Evolutionary conservation across 2,888 invertebrate species (phyloP), one percentile per base, ranked within the genome.

Genomic region (Parelbella ahira): DNA sequence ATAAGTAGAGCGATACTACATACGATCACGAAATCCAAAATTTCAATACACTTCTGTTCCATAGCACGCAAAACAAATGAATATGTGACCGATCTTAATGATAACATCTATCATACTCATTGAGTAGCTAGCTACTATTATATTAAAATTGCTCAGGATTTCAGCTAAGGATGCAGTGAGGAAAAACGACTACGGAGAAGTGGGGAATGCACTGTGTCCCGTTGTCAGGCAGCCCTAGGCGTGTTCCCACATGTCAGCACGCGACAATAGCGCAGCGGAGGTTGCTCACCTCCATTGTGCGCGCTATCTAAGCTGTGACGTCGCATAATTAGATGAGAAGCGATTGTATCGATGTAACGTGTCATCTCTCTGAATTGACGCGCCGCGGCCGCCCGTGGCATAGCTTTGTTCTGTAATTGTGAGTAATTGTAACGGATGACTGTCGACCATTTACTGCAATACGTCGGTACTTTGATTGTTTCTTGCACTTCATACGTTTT

Each of bases 201-300:
- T 3, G 4, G 4, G 15, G 2, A 15, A 15, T 3, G 15, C 15
- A 2, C 15, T 2, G 2, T 15, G 15, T 15, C n/a, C 20, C 20
- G 6, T 20, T 2, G 3, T 21, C 27, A 4, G n/a, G 1, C 27
- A 27, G 7, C 27, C 20, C 11, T 20, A 10, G 2, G 6, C 2
- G 68, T 62, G 69, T 75, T 77, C 76, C 60, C 77, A 76, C 75
- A 73, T 68, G 64, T 67, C 67, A 65, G 19, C 39, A 58, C 59
- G 52, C 63, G 72, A 81, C 80, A 80, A 80, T 78, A 65, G 71
- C 20, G 13, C 24, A 23, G 4, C 30, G 13, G 70, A 82, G 84
- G 84, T 86, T 81, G 80, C 68, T 86, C 71, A 84, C 84, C 86
- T 75, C 53, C 43, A 61, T 65, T 63, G 61, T 58, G 51, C 48